phyloP scores from a whole-genome alignment of 2,113 vertebrate genomes.

The Rostratula benghalensis region DNA sequence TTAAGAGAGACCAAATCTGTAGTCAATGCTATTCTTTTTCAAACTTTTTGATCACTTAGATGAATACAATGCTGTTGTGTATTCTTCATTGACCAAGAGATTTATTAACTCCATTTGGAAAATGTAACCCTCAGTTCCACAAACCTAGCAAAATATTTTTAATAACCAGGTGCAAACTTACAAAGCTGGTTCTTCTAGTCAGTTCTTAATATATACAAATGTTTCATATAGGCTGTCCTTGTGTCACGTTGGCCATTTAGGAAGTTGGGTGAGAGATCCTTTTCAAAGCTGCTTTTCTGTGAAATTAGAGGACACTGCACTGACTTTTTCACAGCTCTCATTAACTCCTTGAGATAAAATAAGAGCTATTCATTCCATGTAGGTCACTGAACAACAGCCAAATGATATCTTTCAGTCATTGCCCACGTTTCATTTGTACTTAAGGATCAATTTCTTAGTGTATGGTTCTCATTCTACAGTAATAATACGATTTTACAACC shows the following conservation, averaged over 20 bases:
- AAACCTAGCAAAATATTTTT: neutral
- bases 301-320: neutral
- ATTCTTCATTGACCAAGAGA: neutral
- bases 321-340: neutral
- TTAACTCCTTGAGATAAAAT: neutral
- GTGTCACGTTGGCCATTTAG: neutral
- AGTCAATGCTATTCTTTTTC: neutral
- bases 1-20: neutral
- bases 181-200: constrained; percentile 4
- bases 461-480: neutral
- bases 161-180: neutral
- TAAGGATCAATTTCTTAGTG: neutral
- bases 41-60: neutral
- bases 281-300: neutral
- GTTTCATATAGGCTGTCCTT: neutral
- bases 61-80: fast-evolving
- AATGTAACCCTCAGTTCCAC: neutral
- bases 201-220: neutral
- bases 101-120: neutral
- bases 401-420: neutral
- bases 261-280: neutral
- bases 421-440: neutral
- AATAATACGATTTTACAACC: neutral
- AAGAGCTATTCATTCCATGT: neutral
- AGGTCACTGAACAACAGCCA: neutral